Evolutionary conservation across 2,113 vertebrate genomes (phyloP).

Genomic region (Corvus cornix): DNA sequence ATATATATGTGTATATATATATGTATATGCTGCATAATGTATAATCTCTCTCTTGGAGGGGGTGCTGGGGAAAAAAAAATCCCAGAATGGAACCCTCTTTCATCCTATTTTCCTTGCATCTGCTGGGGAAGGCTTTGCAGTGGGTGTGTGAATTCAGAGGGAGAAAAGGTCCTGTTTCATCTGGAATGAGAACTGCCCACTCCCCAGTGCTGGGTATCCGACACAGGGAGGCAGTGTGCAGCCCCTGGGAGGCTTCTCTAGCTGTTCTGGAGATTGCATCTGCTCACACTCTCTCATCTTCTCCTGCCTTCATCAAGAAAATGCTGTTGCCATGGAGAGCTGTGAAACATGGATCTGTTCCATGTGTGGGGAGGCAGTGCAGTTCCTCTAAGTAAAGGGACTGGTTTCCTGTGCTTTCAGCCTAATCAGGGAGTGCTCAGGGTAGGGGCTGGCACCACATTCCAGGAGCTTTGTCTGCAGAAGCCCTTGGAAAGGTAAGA

Average conservation of each 20-base stretch:
- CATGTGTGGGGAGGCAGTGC: not conserved
- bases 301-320: not conserved
- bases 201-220: not conserved
- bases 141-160: not conserved
- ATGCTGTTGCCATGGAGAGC: not conserved
- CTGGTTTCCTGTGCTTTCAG: slow-evolving; percentile 11
- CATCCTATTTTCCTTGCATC: not conserved
- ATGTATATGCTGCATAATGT: not conserved
- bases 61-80: not conserved
- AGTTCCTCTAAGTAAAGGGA: not conserved
- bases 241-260: not conserved
- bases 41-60: not conserved
- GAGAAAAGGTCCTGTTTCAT: not conserved
- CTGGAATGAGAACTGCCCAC: not conserved
- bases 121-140: not conserved
- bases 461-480: slow-evolving; percentile 1
- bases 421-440: not conserved
- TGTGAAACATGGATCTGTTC: not conserved
- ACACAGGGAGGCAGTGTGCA: not conserved
- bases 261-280: not conserved
- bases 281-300: not conserved
- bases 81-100: not conserved
- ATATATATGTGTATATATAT: not conserved
- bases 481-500: slow-evolving; percentile 13
- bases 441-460: not conserved